Evolutionary conservation across 2,888 invertebrate species (phyloP).

Genomic region (Hipparchia sbordonii): DNA sequence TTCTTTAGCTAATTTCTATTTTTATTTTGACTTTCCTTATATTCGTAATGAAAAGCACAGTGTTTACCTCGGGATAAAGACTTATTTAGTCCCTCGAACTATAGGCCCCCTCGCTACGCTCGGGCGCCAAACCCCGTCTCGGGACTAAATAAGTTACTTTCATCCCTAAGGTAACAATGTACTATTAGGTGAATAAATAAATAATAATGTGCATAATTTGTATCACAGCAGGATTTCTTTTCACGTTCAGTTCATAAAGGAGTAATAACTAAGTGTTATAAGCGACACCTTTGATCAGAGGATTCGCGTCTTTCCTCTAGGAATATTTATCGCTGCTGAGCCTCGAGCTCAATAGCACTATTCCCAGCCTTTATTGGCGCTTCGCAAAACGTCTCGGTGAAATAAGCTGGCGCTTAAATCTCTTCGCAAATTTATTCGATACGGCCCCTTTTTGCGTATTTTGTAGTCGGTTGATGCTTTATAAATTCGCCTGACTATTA

Average conservation of each 20-base stretch:
- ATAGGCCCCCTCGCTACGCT: too few species aligned
- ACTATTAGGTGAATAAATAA: too few species aligned
- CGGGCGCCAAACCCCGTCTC: too few species aligned
- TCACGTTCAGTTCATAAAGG: conserved; percentile 19
- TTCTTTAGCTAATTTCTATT: too few species aligned
- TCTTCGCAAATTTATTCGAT: conserved; percentile 41
- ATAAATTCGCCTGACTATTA: conserved; percentile 18
- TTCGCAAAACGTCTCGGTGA: conserved; percentile 41
- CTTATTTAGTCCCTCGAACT: too few species aligned
- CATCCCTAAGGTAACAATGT: too few species aligned
- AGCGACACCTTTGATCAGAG: conserved; percentile 56
- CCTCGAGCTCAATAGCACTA: conserved; percentile 49
- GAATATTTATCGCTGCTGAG: conserved; percentile 54
- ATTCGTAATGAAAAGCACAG: too few species aligned
- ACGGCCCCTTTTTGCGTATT: conserved; percentile 21
- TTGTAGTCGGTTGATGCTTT: conserved; percentile 18
- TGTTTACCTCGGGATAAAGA: too few species aligned
- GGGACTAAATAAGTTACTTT: too few species aligned
- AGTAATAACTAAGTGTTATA: conserved; percentile 39
- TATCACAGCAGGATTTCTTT: background rate
- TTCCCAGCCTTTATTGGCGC: conserved; percentile 49
- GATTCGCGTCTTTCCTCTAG: conserved; percentile 46
- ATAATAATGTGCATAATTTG: background rate
- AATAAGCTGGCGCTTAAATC: conserved; percentile 41
- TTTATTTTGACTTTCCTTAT: too few species aligned